Percentiles rank a stretch among this genome's conserved stretches.
Conservation (phyloP, 1,140 invertebrate species). For the Heliconius melpomene region DNA sequence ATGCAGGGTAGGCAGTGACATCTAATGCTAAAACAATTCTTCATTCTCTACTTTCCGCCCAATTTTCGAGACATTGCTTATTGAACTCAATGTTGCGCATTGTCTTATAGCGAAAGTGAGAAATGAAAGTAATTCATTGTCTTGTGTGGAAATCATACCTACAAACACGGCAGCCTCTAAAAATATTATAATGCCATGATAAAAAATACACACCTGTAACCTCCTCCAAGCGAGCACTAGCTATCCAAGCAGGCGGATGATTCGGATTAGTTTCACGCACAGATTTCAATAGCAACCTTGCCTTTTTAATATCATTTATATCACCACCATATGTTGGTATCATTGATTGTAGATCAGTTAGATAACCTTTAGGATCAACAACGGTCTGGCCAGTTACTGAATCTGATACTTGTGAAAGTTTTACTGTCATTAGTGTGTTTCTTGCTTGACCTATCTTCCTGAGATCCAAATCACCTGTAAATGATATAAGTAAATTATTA, state of each 20-base stretch:
- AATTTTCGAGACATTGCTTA: no score
- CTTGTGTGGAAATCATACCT: no score
- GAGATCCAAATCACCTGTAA: conserved; percentile 96
- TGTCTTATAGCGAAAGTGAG: no score
- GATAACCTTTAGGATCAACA: conserved; percentile 99
- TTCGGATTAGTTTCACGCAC: conserved; percentile 99
- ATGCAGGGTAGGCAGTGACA: no score
- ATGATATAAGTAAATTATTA: conserved; percentile 43
- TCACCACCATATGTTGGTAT: conserved; percentile 99
- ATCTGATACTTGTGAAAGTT: conserved; percentile 98
- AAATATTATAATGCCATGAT: background rate
- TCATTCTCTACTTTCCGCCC: no score
- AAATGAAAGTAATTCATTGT: no score
- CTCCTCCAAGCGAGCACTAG: conserved; percentile 98
- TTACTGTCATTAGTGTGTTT: conserved; percentile 99
- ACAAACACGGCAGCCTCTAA: no score
- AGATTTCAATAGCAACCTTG: conserved; percentile 96
- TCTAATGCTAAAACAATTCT: no score
- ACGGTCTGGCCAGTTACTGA: conserved; percentile 99
- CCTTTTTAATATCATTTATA: conserved; percentile 99
- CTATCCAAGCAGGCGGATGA: conserved; percentile 99
- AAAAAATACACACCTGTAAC: conserved; percentile 90
- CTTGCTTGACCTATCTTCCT: conserved; percentile 99
- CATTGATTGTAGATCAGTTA: conserved; percentile 99
- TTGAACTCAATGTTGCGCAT: no score